Evolutionary conservation across 2,113 vertebrate genomes (phyloP), one percentile per base, ranked within the genome.

Genomic region (Henicopernis longicauda): DNA sequence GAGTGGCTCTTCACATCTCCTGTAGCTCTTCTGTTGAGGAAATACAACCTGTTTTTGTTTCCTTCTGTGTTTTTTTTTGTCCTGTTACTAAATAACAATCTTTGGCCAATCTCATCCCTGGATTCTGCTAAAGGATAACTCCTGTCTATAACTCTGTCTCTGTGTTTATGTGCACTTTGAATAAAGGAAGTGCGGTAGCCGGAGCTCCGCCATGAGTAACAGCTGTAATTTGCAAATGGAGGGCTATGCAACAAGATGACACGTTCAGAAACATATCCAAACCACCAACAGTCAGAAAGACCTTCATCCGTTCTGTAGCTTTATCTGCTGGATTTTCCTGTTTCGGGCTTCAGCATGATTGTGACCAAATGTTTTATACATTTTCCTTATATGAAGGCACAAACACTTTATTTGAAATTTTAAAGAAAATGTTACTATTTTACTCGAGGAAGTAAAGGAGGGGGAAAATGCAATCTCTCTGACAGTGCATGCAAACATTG

Each of bases 281-380:
- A 84, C 87, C 96, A 82, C 50, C 82, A 62, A 73, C 78, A 81
- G 92, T 31, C 84, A 92, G 91, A 71, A 71, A 92, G 96, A 69
- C 94, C 95, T 96, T 95, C 96, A 97, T 98, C 97, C 96, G 95
- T 98, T 97, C 97, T 97, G 95, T 98, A 98, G 98, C 98, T 98
- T 98, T 98, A 98, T 86, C 97, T 97, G 98, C 98, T 98, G 98
- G 97, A 98, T 97, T 98, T 89, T 94, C 97, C 97, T 97, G 93
- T 98, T 98, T 97, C 97, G 98, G 97, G 98, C 98, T 98, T 99
- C 98, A 98, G 99, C 98, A 98, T 98, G 98, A 98, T 91, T 86
- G 98, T 99, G 99, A 99, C 99, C 98, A 99, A 99, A 99, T 98
- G 96, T 98, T 99, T 99, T 99, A 38, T 98, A 98, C 92, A 29